Percentiles rank a stretch among this genome's conserved stretches.
These are phyloP conservation scores for Sphaerodactylus townsendi DNA, from an alignment of 2,113 vertebrate species.

Conservation along the genomic window DNA sequence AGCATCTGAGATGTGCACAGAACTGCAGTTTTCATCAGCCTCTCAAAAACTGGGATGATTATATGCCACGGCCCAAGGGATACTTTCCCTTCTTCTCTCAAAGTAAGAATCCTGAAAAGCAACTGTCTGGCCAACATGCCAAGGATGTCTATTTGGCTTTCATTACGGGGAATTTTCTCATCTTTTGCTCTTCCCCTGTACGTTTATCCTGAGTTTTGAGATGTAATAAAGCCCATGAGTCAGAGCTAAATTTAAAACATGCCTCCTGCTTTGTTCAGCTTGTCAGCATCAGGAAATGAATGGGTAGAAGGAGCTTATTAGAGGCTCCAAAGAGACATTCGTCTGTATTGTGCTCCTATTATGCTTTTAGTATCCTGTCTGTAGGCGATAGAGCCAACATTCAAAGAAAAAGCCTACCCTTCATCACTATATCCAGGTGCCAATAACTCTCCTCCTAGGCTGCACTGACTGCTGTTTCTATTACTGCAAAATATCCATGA, in stretches of 20 bases:
- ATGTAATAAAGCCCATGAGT: conserved; percentile 1
- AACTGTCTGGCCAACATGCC: not conserved
- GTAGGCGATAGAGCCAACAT: not conserved
- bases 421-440: not conserved
- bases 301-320: conserved; percentile 21
- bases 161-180: not conserved
- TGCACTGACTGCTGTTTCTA: not conserved
- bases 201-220: not conserved
- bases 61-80: too few species aligned
- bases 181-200: not conserved
- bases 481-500: too few species aligned
- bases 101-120: not conserved
- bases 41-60: not conserved
- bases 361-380: not conserved
- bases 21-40: not conserved
- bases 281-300: conserved; percentile 33
- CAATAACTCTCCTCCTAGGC: not conserved
- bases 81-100: too few species aligned
- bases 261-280: conserved; percentile 1
- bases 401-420: not conserved
- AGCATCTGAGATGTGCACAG: too few species aligned
- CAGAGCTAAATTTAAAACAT: conserved; percentile 28
- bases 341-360: not conserved
- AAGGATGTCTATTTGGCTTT: not conserved
- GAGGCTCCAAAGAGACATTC: conserved; percentile 1